Conservation (phyloP, 2,797 vertebrate species). For the Ctenopoma multispine region DNA sequence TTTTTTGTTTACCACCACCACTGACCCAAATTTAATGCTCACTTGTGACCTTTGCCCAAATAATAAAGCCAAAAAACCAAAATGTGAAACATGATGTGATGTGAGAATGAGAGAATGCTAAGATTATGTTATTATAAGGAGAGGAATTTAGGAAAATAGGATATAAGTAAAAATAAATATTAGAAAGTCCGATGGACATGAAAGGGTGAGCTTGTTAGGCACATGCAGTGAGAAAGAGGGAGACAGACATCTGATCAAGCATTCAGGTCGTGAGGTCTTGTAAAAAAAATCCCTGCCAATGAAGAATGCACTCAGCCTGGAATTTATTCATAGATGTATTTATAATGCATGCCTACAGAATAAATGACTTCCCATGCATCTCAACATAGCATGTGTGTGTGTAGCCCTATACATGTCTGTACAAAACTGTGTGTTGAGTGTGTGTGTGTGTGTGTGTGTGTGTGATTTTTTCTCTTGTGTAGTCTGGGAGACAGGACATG, state of each 20-base stretch:
- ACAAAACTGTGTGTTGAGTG: constrained; percentile 16
- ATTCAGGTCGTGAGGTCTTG: constrained; percentile 61
- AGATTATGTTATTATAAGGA: neutral
- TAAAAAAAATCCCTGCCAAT: constrained; percentile 65
- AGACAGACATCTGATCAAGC: constrained; percentile 60
- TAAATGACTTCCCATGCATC: constrained; percentile 66
- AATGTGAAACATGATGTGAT: neutral
- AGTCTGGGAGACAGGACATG: constrained; percentile 44
- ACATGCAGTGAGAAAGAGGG: constrained; percentile 26
- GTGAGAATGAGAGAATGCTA: neutral
- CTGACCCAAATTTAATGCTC: constrained; percentile 6
- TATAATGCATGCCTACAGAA: constrained; percentile 79
- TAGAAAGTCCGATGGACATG: constrained; percentile 43
- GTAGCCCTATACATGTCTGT: constrained; percentile 21
- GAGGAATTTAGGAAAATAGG: neutral
- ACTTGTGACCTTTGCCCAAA: constrained; percentile 4
- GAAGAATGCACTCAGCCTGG: constrained; percentile 68
- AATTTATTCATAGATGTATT: constrained; percentile 82
- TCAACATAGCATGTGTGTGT: constrained; percentile 22
- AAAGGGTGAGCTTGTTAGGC: constrained; percentile 21
- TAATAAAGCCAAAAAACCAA: neutral
- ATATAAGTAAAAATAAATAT: constrained; percentile 26
- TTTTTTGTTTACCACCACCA: neutral
- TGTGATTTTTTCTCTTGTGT: constrained; percentile 26
- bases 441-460: constrained; percentile 25